phyloP scores from a whole-genome alignment of 2,797 vertebrate species.

The Macrochelys suwanniensis region DNA sequence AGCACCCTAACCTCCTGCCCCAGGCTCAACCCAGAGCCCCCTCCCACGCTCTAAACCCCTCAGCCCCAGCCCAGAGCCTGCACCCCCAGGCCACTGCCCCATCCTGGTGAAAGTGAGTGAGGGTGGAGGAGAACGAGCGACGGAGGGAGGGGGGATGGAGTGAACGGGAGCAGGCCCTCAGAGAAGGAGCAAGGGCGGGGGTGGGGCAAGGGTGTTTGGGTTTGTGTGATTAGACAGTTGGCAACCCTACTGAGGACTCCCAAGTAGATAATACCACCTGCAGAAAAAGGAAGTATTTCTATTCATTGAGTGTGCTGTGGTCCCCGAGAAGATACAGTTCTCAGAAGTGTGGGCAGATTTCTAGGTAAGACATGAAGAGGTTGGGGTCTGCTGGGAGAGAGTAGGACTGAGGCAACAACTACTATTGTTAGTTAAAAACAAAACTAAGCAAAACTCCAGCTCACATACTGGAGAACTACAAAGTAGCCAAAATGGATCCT shows the following conservation, averaged over 20 bases:
- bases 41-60: too few species aligned
- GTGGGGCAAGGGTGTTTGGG: too few species aligned
- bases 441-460: not conserved
- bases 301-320: not conserved
- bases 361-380: not conserved
- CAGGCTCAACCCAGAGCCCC: too few species aligned
- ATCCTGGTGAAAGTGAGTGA: too few species aligned
- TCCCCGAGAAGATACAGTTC: not conserved
- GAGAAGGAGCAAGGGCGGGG: too few species aligned
- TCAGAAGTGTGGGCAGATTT: not conserved
- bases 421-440: not conserved
- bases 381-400: not conserved
- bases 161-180: too few species aligned
- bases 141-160: too few species aligned
- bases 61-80: too few species aligned
- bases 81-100: too few species aligned
- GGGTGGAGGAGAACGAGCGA: too few species aligned
- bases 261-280: not conserved
- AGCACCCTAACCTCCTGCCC: too few species aligned
- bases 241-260: not conserved
- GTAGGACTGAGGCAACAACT: not conserved
- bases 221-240: too few species aligned
- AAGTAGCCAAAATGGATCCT: not conserved
- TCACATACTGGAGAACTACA: not conserved
- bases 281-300: not conserved